Evolutionary conservation across 2,888 invertebrate genomes (phyloP).

Genomic region (Lagria hirta): DNA sequence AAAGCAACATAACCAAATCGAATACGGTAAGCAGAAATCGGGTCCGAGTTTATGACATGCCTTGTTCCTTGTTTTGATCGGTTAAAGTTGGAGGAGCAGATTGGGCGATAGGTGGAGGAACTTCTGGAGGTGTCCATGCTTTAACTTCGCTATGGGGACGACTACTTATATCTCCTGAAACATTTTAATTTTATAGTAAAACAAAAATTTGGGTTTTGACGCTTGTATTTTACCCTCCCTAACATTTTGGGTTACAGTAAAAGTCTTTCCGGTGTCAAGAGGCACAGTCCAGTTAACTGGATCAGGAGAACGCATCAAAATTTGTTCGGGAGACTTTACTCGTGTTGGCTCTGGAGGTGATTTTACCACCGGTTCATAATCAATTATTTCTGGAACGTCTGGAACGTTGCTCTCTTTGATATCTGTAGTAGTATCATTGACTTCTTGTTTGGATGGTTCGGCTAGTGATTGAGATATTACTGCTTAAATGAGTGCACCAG

Average conservation of each 20-base stretch:
- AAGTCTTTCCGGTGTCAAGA: slow-evolving; percentile 89
- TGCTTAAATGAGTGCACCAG: slow-evolving; percentile 27
- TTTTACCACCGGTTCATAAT: slow-evolving; percentile 77
- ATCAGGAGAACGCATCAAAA: slow-evolving; percentile 89
- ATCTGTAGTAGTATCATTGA: slow-evolving; percentile 31
- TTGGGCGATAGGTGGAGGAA: slow-evolving; percentile 65
- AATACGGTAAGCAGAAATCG: slow-evolving; percentile 53
- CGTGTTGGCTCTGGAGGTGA: slow-evolving; percentile 91
- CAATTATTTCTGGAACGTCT: slow-evolving; percentile 47
- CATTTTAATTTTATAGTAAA: no score
- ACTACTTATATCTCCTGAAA: slow-evolving; percentile 73
- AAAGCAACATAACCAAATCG: slow-evolving; percentile 53
- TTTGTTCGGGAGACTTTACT: slow-evolving; percentile 90
- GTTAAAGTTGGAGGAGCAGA: slow-evolving; percentile 68
- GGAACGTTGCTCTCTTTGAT: slow-evolving; percentile 54
- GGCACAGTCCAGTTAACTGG: slow-evolving; percentile 96
- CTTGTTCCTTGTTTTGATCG: slow-evolving; percentile 62
- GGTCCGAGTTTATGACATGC: slow-evolving; percentile 50
- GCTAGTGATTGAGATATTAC: slow-evolving; percentile 26
- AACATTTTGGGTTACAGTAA: slow-evolving; percentile 91
- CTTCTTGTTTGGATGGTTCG: slow-evolving; percentile 46
- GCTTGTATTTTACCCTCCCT: slow-evolving; percentile 65
- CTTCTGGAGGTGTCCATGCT: slow-evolving; percentile 68
- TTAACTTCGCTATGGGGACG: slow-evolving; percentile 88
- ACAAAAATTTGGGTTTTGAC: neutral